Conservation (phyloP, 2,888 invertebrate genomes). For the Arenicola marina region DNA sequence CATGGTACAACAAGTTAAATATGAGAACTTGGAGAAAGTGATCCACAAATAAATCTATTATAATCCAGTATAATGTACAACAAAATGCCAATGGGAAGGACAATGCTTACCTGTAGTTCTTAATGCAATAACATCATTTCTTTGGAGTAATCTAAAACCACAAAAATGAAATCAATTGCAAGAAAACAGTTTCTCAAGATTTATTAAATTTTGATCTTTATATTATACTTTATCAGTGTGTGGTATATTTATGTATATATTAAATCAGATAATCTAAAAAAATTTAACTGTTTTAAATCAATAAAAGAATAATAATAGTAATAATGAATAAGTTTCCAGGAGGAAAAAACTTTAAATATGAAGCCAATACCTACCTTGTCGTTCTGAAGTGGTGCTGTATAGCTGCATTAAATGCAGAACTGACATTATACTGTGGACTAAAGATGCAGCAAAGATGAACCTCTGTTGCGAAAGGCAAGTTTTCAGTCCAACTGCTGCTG, state of each 20-base stretch:
- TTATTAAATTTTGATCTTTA: neutral
- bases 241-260: neutral
- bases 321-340: neutral
- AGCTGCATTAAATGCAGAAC: neutral
- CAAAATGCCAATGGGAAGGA: no score
- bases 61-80: no score
- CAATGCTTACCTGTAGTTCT: neutral
- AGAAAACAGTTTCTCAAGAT: no score
- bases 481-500: neutral
- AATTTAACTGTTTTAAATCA: no score
- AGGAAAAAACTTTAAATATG: no score
- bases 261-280: no score
- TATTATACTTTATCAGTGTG: neutral
- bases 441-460: neutral
- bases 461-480: slow-evolving; percentile 1
- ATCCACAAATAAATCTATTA: neutral
- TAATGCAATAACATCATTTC: neutral
- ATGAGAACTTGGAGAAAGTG: neutral
- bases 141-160: neutral
- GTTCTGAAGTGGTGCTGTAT: neutral
- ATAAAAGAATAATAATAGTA: neutral
- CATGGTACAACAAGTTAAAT: neutral
- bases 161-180: no score
- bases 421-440: neutral
- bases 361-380: no score